These are phyloP conservation scores for Willisornis vidua DNA, from an alignment of 2,113 vertebrate genomes.

Conservation along the genomic window DNA sequence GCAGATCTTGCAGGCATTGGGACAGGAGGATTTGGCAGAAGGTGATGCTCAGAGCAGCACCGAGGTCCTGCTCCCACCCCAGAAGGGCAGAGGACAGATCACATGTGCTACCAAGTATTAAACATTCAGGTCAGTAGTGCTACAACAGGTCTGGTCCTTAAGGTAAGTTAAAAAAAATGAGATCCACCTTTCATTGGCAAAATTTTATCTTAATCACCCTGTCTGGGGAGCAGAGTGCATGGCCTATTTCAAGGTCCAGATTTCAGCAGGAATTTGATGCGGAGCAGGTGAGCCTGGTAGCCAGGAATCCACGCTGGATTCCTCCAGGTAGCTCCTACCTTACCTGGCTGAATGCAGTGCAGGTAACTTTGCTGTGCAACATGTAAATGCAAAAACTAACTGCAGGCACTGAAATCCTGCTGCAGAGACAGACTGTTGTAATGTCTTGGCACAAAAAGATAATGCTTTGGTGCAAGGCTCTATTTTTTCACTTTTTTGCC, in stretches of 20 bases:
- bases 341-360: neutral
- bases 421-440: neutral
- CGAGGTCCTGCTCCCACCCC: neutral
- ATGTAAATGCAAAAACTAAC: neutral
- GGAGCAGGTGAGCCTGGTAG: neutral
- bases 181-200: neutral
- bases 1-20: neutral
- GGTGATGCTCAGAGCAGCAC: neutral
- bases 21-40: neutral
- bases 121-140: neutral
- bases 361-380: neutral
- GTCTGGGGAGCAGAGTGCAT: neutral
- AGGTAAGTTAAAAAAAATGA: neutral
- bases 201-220: neutral
- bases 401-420: neutral
- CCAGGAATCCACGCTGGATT: accelerated
- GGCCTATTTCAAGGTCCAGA: neutral
- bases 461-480: neutral
- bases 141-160: neutral
- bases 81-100: neutral
- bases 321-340: neutral
- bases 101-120: neutral
- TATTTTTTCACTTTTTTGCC: neutral
- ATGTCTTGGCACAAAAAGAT: neutral
- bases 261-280: neutral